A percentile compares a stretch with the other conserved stretches of the same genome.
Evolutionary conservation across 1,140 invertebrate genomes (phyloP).

Genomic region (Bradynema listronoti): DNA sequence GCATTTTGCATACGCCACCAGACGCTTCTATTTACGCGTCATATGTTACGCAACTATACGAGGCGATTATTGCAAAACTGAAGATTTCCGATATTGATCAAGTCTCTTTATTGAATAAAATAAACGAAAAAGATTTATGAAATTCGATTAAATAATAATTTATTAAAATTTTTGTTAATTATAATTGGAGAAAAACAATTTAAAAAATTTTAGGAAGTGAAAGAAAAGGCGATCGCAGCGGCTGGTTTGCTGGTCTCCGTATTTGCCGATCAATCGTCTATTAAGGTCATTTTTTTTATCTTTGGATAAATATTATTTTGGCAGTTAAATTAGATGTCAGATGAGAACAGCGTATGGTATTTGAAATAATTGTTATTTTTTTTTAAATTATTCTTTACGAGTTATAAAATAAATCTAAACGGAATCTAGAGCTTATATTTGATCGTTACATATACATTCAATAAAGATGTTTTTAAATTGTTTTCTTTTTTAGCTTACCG

Average conservation of each 20-base stretch:
- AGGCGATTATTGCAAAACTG: slow-evolving; percentile 32
- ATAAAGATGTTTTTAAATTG: too few relatives aligned
- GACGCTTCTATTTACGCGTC: slow-evolving; percentile 2
- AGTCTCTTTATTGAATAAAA: slow-evolving; percentile 52
- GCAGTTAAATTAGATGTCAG: too few relatives aligned
- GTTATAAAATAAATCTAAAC: too few relatives aligned
- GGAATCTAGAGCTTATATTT: too few relatives aligned
- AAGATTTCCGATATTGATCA: slow-evolving; percentile 65
- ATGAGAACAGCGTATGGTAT: too few relatives aligned
- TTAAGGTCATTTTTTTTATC: slow-evolving; percentile 6
- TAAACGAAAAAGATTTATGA: background rate
- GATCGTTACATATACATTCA: too few relatives aligned
- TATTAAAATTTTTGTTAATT: slow-evolving; percentile 1
- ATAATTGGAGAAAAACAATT: background rate
- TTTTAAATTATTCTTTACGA: too few relatives aligned
- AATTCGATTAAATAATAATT: too few relatives aligned
- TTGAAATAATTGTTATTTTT: too few relatives aligned
- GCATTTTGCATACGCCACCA: slow-evolving; percentile 67
- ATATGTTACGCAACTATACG: slow-evolving; percentile 24
- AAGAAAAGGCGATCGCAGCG: slow-evolving; percentile 38
- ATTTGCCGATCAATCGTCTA: slow-evolving; percentile 28
- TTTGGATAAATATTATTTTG: too few relatives aligned
- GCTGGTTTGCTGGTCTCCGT: slow-evolving; percentile 35
- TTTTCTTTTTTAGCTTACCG: slow-evolving; percentile 35
- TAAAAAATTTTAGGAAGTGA: slow-evolving; percentile 35